Evolutionary conservation across 2,797 vertebrate species (phyloP), one percentile per base, ranked within the genome.

Genomic region (Gambelia wislizenii): DNA sequence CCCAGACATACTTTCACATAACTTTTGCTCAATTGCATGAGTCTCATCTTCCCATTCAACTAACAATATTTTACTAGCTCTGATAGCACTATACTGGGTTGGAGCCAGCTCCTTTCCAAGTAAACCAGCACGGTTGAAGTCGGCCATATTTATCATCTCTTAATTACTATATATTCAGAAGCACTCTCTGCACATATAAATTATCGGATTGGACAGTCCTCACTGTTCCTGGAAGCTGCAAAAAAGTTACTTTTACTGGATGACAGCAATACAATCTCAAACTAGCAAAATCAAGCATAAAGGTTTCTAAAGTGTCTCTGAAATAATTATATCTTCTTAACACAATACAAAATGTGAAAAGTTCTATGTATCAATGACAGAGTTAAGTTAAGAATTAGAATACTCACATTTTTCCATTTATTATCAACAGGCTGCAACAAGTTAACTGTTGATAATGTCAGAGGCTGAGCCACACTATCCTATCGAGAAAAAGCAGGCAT

Each of bases 331-430:
- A 77, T 44, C 4, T 70, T 36, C 36, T 30, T 74, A 49, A 89
- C 0, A 69, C 1, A 85, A 87, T 33, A 61, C 6, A 88, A 89
- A 67, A 69, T 0, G 16, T 86, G 72, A 85, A 79, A 83, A 89
- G 3, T 1, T 69, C 18, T 76, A 70, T 67, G 30, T 61, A 25
- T 10, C 27, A 44, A 85, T 67, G 36, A 39, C 8, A 67, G 7
- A 54, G 54, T 36, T 86, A 54, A 54, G 8, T 49, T 86, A 82
- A 82, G 16, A 86, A 86, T 30, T 44, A 7, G 27, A 54, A 86
- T 9, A 92, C 95, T 95, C 89, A 95, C 94, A 47, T 92, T 96
- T 78, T 95, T 94, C 92, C 95, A 95, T 85, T 96, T 96, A 83
- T 91, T 95, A 91, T 95, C 96, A 91, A 89, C 59, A 84, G 94